Percentiles rank a stretch among this genome's conserved stretches.
Conservation (phyloP, 2,113 vertebrate species). For the Lasiurus borealis region DNA sequence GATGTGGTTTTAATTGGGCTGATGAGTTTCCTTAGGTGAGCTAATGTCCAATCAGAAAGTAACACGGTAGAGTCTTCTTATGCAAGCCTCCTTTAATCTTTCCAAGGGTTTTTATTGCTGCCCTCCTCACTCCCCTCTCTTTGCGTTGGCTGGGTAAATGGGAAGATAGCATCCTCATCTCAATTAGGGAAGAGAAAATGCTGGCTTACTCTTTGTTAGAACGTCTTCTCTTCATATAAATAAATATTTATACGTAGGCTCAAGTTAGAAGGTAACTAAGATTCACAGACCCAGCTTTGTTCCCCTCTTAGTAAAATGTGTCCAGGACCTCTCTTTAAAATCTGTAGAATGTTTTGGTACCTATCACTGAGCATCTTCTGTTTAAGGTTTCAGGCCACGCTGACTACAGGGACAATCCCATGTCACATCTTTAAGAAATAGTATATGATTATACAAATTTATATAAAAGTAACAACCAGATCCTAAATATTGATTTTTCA, state of each 20-base stretch:
- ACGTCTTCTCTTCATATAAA: background rate
- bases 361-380: background rate
- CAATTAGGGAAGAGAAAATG: background rate
- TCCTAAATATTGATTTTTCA: constrained; percentile 4
- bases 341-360: background rate
- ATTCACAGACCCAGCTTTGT: background rate
- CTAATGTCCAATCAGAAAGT: background rate
- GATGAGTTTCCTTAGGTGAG: background rate
- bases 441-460: background rate
- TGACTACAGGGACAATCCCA: background rate
- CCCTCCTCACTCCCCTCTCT: too few relatives aligned
- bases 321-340: background rate
- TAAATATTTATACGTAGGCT: background rate
- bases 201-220: background rate
- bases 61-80: background rate
- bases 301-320: background rate
- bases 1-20: background rate
- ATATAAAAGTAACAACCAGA: background rate
- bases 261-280: background rate
- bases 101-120: background rate
- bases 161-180: background rate
- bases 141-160: background rate
- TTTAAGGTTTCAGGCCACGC: background rate
- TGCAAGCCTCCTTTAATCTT: background rate
- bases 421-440: background rate